Conservation (phyloP, 2,888 invertebrate species). For the Cosmopolites sordidus region DNA sequence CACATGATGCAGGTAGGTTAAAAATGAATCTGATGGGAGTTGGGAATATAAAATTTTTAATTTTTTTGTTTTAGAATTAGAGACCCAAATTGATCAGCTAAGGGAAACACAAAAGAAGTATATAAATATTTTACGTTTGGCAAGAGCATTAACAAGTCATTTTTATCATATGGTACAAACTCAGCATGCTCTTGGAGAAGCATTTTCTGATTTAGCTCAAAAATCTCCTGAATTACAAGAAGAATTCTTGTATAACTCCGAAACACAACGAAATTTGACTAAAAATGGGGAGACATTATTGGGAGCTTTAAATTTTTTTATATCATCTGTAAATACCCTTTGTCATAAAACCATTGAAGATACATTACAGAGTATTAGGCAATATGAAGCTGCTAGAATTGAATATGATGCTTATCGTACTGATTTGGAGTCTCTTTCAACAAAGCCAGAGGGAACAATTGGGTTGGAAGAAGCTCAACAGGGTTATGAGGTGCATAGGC, state of each 20-base stretch:
- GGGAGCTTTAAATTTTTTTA: slow-evolving; percentile 93
- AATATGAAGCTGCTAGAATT: slow-evolving; percentile 75
- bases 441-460: slow-evolving; percentile 56
- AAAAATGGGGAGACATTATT: slow-evolving; percentile 91
- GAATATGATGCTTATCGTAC: slow-evolving; percentile 97
- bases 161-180: slow-evolving; percentile 84
- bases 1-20: slow-evolving; percentile 72
- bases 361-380: slow-evolving; percentile 72
- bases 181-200: slow-evolving; percentile 85
- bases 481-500: slow-evolving; percentile 79
- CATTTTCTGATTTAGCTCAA: slow-evolving; percentile 92
- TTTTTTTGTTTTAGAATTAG: slow-evolving; percentile 63
- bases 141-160: slow-evolving; percentile 81
- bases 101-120: slow-evolving; percentile 94
- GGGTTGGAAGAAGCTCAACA: slow-evolving; percentile 75
- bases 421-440: slow-evolving; percentile 81
- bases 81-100: slow-evolving; percentile 87
- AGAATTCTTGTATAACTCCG: slow-evolving; percentile 91
- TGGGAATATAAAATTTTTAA: neutral
- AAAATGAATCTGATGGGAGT: neutral
- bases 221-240: slow-evolving; percentile 94
- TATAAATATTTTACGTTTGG: slow-evolving; percentile 78
- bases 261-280: slow-evolving; percentile 88
- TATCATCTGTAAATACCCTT: slow-evolving; percentile 90
- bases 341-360: slow-evolving; percentile 98